Conservation (phyloP, 1,140 invertebrate genomes). For the Trigoniulus corallinus region DNA sequence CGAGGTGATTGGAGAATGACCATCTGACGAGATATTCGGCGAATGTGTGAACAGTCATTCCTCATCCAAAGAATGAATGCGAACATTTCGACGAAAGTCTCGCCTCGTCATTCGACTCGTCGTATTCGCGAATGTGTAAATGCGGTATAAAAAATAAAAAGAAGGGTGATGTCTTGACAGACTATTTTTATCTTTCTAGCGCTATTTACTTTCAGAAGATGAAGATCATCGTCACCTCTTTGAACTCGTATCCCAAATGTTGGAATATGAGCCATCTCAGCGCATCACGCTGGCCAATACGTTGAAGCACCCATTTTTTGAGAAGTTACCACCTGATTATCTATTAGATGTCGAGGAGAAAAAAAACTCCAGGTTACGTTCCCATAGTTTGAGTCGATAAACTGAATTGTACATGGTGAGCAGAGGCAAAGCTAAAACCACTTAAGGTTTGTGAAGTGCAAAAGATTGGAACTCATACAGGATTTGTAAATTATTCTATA, state of each 20-base stretch:
- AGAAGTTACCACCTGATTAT: constrained; percentile 55
- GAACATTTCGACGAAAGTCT: neutral
- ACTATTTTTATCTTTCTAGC: constrained; percentile 36
- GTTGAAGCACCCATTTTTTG: constrained; percentile 83
- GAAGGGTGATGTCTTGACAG: neutral
- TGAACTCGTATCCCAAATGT: constrained; percentile 84
- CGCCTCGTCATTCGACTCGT: constrained; percentile 25
- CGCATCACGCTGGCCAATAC: constrained; percentile 79
- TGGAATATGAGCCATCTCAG: constrained; percentile 87
- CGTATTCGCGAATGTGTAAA: too few species aligned
- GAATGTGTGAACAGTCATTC: too few species aligned
- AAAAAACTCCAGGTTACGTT: constrained; percentile 14
- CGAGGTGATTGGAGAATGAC: too few species aligned
- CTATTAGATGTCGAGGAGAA: constrained; percentile 35
- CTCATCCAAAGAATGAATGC: too few species aligned
- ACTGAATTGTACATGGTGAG: too few species aligned
- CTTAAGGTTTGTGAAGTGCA: too few species aligned
- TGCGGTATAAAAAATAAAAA: neutral
- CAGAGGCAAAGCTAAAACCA: too few species aligned
- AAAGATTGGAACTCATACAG: too few species aligned
- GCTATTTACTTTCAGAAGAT: constrained; percentile 72
- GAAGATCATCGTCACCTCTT: constrained; percentile 85
- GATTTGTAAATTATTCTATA: too few species aligned
- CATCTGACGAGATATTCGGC: too few species aligned
- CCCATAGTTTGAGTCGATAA: constrained; percentile 21